Conservation (phyloP, 2,797 vertebrate species). For the Chromis chromis region DNA sequence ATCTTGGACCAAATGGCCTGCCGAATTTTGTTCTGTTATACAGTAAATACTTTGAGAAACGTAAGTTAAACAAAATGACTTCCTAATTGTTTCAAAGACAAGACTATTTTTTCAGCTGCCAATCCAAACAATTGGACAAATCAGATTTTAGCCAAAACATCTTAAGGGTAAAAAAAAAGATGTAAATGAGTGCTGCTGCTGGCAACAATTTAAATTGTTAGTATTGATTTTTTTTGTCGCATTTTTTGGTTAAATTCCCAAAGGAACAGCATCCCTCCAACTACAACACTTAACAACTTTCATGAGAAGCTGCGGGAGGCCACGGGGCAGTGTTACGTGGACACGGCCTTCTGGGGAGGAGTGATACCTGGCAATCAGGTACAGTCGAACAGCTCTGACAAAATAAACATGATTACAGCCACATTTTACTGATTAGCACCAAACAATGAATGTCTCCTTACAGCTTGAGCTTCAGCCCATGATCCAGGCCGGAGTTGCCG, state of each 20-base stretch:
- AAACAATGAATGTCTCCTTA: conserved; percentile 8
- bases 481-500: conserved; percentile 86
- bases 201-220: background rate
- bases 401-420: background rate
- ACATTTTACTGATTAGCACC: background rate
- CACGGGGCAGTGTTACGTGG: conserved; percentile 86
- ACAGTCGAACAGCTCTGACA: background rate
- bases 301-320: conserved; percentile 80
- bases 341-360: conserved; percentile 89
- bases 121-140: background rate
- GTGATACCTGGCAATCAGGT: conserved; percentile 88
- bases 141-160: background rate
- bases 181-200: background rate
- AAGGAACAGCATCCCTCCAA: conserved; percentile 88
- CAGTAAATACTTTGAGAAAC: background rate
- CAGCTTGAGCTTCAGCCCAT: conserved; percentile 85
- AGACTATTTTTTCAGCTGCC: background rate
- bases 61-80: background rate
- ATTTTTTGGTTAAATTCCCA: background rate
- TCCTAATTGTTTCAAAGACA: background rate
- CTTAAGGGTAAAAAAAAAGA: background rate
- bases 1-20: background rate
- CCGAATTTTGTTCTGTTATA: background rate
- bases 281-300: conserved; percentile 85
- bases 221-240: background rate